Conservation (phyloP, 1,140 invertebrate genomes). For the Penaeus indicus region DNA sequence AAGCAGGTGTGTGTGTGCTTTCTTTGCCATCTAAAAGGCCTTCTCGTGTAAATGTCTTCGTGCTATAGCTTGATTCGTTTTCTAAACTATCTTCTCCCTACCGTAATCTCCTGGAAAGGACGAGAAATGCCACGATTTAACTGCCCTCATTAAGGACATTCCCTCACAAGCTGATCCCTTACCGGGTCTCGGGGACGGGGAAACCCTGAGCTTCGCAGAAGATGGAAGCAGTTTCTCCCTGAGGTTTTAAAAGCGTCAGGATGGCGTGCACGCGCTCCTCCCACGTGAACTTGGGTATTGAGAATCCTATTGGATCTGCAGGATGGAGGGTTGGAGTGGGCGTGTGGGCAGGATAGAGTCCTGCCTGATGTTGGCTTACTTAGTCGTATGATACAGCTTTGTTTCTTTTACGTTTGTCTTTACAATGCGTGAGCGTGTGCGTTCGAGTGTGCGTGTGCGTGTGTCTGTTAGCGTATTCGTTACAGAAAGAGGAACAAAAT, state of each 20-base stretch:
- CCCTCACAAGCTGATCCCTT: constrained; percentile 67
- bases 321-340: not conserved
- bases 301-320: constrained; percentile 78
- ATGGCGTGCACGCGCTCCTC: constrained; percentile 65
- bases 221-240: constrained; percentile 71
- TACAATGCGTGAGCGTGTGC: not conserved
- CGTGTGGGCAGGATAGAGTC: not conserved
- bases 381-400: too few species aligned
- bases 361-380: too few species aligned
- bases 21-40: too few species aligned
- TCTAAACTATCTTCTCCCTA: too few species aligned
- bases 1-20: too few species aligned
- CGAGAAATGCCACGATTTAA: too few species aligned
- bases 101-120: too few species aligned
- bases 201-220: constrained; percentile 78
- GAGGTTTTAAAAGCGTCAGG: constrained; percentile 65
- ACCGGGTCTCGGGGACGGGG: constrained; percentile 79
- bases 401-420: too few species aligned
- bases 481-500: not conserved
- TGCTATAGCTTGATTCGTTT: too few species aligned
- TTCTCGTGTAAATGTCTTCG: too few species aligned
- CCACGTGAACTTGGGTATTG: constrained; percentile 74
- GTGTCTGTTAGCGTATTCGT: not conserved
- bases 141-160: too few species aligned
- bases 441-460: not conserved